A percentile compares a stretch with the other conserved stretches of the same genome.
Conservation (phyloP, 1,140 invertebrate genomes). For the Leptopilina clavipes region DNA sequence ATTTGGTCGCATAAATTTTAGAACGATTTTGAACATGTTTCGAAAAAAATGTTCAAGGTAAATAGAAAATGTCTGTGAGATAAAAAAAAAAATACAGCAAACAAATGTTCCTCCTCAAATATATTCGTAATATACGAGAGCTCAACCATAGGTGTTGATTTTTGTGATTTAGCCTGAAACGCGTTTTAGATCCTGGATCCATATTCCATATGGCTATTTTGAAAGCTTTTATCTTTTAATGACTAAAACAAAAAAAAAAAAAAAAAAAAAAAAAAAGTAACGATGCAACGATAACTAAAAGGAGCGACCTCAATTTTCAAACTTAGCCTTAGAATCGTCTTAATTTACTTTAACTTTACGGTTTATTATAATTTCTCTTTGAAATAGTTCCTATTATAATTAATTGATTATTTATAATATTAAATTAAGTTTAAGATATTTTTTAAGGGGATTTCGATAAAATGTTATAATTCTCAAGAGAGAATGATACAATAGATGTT, state of each 20-base stretch:
- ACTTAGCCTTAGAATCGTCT: not conserved
- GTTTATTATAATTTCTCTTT: too few species aligned
- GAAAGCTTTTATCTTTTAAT: not conserved
- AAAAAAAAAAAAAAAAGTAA: not conserved
- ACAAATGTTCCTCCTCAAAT: conserved; percentile 43
- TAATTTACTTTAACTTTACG: not conserved
- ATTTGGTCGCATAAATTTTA: not conserved
- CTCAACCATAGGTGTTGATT: conserved; percentile 65
- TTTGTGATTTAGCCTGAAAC: conserved; percentile 64
- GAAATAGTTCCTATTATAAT: too few species aligned
- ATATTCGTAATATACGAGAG: conserved; percentile 56
- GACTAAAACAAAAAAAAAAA: not conserved
- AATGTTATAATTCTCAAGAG: too few species aligned
- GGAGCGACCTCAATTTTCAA: not conserved
- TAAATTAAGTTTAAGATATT: too few species aligned
- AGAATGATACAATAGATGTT: too few species aligned
- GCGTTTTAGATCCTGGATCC: conserved; percentile 15
- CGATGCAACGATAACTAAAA: conserved; percentile 1
- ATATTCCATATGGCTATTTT: conserved; percentile 20
- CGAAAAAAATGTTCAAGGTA: conserved; percentile 14
- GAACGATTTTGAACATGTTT: conserved; percentile 19
- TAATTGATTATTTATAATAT: too few species aligned
- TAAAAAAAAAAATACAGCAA: conserved; percentile 14
- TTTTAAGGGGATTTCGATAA: too few species aligned
- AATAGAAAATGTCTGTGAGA: not conserved